phyloP scores from a whole-genome alignment of 1,140 invertebrate genomes.

The Drosophila pseudoananassae region DNA sequence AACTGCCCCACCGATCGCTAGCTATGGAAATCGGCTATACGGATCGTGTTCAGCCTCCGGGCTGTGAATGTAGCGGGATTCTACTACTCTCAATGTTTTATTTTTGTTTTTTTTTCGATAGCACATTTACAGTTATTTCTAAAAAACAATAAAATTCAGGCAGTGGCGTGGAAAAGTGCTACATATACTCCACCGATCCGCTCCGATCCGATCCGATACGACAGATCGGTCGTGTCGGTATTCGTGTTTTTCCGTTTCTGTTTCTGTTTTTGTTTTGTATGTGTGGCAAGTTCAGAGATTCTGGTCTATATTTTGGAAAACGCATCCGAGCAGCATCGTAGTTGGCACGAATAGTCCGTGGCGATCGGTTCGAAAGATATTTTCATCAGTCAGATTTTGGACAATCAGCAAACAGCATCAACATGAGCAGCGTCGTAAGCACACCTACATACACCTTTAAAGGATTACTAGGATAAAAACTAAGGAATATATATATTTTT shows the following conservation, averaged over 20 bases:
- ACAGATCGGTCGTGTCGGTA: conserved; percentile 33
- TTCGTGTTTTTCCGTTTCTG: conserved; percentile 23
- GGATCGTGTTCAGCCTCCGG: conserved; percentile 61
- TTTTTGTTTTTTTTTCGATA: conserved; percentile 72
- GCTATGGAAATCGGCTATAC: conserved; percentile 76
- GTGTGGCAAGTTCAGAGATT: conserved; percentile 74
- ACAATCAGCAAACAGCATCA: conserved; percentile 40
- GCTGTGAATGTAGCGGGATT: conserved; percentile 29
- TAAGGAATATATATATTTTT: conserved; percentile 13
- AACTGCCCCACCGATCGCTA: conserved; percentile 18
- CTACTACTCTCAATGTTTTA: conserved; percentile 52
- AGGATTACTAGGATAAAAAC: conserved; percentile 10
- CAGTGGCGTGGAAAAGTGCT: conserved; percentile 71
- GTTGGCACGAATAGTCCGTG: conserved; percentile 71
- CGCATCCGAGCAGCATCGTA: conserved; percentile 65
- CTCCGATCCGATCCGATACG: conserved; percentile 11
- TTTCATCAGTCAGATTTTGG: conserved; percentile 41
- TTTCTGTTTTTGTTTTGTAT: conserved; percentile 30
- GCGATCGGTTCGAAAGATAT: conserved; percentile 70
- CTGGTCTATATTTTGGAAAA: conserved; percentile 81
- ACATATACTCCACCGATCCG: conserved; percentile 43
- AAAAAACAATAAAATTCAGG: conserved; percentile 79
- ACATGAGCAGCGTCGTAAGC: conserved; percentile 72
- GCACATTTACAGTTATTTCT: conserved; percentile 80
- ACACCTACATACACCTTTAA: background rate